Base-by-base conservation (phyloP, 2,113 vertebrate species). In the Anoplopoma fimbria region DNA sequence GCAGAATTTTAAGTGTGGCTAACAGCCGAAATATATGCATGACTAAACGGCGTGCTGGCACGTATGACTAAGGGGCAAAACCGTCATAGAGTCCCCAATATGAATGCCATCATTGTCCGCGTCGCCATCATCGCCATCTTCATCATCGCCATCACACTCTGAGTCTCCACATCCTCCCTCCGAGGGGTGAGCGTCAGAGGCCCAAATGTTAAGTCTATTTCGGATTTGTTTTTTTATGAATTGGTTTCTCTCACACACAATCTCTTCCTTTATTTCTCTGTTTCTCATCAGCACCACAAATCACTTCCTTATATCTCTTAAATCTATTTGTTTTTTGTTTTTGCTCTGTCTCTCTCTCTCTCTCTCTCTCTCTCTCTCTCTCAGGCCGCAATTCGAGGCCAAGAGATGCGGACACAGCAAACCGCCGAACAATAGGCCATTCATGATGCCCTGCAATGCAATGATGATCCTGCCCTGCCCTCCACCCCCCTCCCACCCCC, bases 351-450 rank as follows among this genome's bases (percentile, higher is more conserved):
- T 69, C 69, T 82, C 62, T 91, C 86, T 81, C 63, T 53, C n/a
- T 55, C n/a, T n/a, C n/a, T 67, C 55, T 76, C 84, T 82, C 63
- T 42, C 13, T 58, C 61, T 91, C 86, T 68, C 51, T 75, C 51
- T n/a, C n/a, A 92, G 86, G n/a, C n/a, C n/a, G n/a, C n/a, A n/a
- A n/a, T n/a, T 88, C 88, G 86, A 83, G 69, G 87, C 86, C 86
- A 79, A 92, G 94, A 94, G 94, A 95, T 90, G 90, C 85, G 79
- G 84, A 92, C 91, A 72, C 87, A 88, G 94, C 93, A 89, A 88
- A 81, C 82, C 86, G n/a, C 23, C 31, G 79, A 93, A 96, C 94
- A 96, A 96, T 95, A 94, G 94, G 63, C 92, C 91, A 96, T 96
- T 96, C 94, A 96, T 94, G 92, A 91, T 93, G 89, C 89, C 90